phyloP scores from a whole-genome alignment of 2,113 vertebrate species.

The Lasiurus borealis region DNA sequence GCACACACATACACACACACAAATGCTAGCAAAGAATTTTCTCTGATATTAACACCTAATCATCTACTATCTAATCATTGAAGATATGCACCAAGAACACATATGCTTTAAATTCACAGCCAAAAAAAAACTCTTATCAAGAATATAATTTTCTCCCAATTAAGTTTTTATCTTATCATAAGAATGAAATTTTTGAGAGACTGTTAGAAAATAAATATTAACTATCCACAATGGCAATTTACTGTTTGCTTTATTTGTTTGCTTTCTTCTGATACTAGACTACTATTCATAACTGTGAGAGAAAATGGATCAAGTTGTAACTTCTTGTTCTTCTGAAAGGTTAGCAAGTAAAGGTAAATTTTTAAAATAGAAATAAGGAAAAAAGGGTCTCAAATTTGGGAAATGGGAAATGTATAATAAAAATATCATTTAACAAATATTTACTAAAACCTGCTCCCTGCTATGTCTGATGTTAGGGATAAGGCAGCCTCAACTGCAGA shows the following conservation, averaged over 20 bases:
- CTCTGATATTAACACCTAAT: slow-evolving; percentile 13
- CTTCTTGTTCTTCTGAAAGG: not conserved
- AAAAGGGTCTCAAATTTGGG: not conserved
- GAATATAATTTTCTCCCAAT: not conserved
- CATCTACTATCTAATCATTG: not conserved
- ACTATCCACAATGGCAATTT: not conserved
- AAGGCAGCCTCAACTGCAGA: not conserved
- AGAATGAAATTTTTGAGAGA: not conserved
- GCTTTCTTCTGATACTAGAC: not conserved
- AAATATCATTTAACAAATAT: not conserved
- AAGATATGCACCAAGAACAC: not conserved
- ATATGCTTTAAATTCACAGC: slow-evolving; percentile 13
- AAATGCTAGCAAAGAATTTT: not conserved
- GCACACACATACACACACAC: not conserved
- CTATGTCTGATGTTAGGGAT: too few relatives aligned
- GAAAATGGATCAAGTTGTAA: not conserved
- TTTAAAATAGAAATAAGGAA: slow-evolving; percentile 1
- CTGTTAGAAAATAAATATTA: not conserved
- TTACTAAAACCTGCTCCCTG: not conserved
- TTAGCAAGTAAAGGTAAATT: too few relatives aligned
- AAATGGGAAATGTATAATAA: not conserved
- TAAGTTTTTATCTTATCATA: not conserved
- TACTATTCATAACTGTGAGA: not conserved
- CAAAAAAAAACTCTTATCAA: not conserved
- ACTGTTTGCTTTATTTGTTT: not conserved